phyloP scores from a whole-genome alignment of 37 sponge, comb jelly and placozoan genomes.

The Agelas oroides region DNA sequence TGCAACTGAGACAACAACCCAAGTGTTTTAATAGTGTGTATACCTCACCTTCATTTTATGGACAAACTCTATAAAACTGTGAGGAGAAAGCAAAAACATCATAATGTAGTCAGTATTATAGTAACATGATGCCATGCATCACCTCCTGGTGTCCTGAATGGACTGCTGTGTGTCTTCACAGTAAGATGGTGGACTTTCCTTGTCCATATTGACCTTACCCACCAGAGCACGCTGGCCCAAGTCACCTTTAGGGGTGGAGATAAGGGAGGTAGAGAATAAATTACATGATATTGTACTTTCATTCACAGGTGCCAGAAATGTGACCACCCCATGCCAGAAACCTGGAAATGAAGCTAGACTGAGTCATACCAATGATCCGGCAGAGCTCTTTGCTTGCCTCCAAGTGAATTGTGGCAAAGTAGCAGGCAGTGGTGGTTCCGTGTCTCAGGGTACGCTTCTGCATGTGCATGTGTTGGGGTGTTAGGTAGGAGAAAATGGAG shows the following conservation, averaged over 20 bases:
- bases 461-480: no score
- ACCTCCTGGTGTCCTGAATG: slow-evolving; percentile 59
- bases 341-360: no score
- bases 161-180: slow-evolving; percentile 53
- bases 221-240: slow-evolving; percentile 76
- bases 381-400: slow-evolving; percentile 69
- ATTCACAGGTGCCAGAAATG: no score
- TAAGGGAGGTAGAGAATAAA: no score
- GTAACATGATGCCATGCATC: no score
- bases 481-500: neutral
- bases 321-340: no score
- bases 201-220: slow-evolving; percentile 88
- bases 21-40: no score
- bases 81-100: no score
- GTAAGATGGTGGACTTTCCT: slow-evolving; percentile 52
- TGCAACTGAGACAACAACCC: no score
- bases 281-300: no score
- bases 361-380: slow-evolving; percentile 51
- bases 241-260: slow-evolving; percentile 10
- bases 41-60: slow-evolving; percentile 40
- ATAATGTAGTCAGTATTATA: no score
- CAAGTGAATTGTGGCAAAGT: slow-evolving; percentile 78
- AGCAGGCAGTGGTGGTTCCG: slow-evolving; percentile 89
- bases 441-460: slow-evolving; percentile 66
- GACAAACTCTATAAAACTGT: no score